phyloP scores from a whole-genome alignment of 2,113 vertebrate species.

The Chloebia gouldiae region DNA sequence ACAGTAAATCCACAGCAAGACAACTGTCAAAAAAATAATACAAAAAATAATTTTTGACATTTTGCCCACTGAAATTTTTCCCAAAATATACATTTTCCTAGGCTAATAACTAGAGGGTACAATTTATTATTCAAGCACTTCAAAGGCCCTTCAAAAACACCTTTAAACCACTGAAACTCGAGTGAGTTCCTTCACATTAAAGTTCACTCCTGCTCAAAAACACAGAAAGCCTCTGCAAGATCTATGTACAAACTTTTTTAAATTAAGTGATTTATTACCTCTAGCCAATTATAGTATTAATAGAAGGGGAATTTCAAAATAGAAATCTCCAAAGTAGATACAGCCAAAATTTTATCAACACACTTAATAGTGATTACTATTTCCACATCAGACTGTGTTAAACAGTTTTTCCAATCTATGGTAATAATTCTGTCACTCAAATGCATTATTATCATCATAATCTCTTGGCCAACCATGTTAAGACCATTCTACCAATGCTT shows the following conservation, averaged over 20 bases:
- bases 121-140: slow-evolving; percentile 33
- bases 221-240: background rate
- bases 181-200: background rate
- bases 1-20: background rate
- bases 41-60: background rate
- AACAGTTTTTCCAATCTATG: background rate
- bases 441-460: background rate
- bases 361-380: background rate
- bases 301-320: background rate
- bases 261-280: background rate
- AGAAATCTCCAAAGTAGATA: background rate
- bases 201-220: background rate
- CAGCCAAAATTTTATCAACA: background rate
- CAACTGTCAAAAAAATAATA: background rate
- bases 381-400: background rate
- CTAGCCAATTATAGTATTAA: background rate
- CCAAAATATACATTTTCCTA: slow-evolving; percentile 26
- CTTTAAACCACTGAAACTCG: background rate
- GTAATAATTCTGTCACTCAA: background rate
- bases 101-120: slow-evolving; percentile 56
- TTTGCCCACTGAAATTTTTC: background rate
- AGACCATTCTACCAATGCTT: background rate
- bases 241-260: background rate
- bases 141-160: slow-evolving; percentile 48
- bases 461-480: background rate